These are phyloP conservation scores for Clavelina lepadiformis DNA, from an alignment of 23 tunicate species.

Conservation along the genomic window DNA sequence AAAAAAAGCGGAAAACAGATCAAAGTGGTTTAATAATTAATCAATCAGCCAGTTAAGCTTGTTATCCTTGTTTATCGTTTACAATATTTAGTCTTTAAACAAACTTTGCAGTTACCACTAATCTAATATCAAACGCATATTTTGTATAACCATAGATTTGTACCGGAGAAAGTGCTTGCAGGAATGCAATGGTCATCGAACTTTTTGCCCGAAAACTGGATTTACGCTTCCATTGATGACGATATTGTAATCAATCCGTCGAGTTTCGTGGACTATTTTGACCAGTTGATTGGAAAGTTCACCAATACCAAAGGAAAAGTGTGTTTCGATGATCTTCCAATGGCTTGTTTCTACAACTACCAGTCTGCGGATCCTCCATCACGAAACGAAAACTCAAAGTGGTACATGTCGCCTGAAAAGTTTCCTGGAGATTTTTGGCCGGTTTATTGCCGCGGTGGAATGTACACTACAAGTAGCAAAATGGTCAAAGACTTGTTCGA, in stretches of 20 bases:
- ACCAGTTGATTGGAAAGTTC: background rate
- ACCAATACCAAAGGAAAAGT: background rate
- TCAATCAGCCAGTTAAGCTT: no score
- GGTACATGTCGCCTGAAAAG: conserved; percentile 22
- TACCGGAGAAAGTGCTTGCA: conserved; percentile 37
- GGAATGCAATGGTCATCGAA: conserved; percentile 46
- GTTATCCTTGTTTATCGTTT: no score
- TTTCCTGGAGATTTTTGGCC: conserved; percentile 36
- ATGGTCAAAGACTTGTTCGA: conserved; percentile 10
- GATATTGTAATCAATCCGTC: conserved; percentile 6
- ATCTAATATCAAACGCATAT: no score
- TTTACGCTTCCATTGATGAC: conserved; percentile 34
- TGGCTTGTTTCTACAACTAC: conserved; percentile 43
- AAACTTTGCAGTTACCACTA: no score
- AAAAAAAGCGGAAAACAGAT: no score
- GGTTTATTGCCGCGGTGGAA: conserved; percentile 32
- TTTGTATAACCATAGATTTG: no score
- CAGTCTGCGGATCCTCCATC: conserved; percentile 30
- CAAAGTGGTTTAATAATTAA: no score
- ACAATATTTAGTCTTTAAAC: no score
- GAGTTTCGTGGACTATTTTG: background rate
- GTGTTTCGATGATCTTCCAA: conserved; percentile 11
- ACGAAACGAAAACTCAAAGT: conserved; percentile 14
- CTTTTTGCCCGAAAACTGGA: conserved; percentile 23
- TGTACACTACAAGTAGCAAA: conserved; percentile 7